Conservation (phyloP, 2,113 vertebrate species). For the Aptenodytes patagonicus region DNA sequence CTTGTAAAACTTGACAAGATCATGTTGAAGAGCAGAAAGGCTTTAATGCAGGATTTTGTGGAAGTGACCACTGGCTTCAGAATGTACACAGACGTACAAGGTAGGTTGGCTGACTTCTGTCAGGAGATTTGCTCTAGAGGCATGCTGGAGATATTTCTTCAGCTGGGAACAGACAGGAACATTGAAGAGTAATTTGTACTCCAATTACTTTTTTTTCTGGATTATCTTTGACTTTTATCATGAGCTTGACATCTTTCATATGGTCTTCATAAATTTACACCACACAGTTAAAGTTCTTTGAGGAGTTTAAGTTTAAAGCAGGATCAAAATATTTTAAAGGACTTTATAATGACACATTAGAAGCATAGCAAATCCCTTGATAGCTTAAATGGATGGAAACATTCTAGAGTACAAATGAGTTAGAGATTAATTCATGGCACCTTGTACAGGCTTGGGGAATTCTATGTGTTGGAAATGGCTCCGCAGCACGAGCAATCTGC, state of each 20-base stretch:
- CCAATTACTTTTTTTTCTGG: neutral
- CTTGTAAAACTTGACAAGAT: neutral
- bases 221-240: neutral
- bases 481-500: neutral
- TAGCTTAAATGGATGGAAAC: neutral
- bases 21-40: neutral
- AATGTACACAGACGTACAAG: neutral
- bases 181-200: neutral
- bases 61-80: neutral
- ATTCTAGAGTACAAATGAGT: neutral
- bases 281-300: neutral
- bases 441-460: neutral
- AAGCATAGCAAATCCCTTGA: neutral
- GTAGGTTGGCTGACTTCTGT: neutral
- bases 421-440: neutral
- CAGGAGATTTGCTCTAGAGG: neutral
- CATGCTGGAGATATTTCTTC: neutral
- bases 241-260: neutral
- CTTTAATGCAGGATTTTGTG: neutral
- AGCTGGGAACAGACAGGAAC: neutral
- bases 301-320: constrained; percentile 29
- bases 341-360: neutral
- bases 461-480: neutral
- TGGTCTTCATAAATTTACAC: neutral
- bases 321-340: neutral